A percentile compares a stretch with the other conserved stretches of the same genome.
Conservation (phyloP, 2,797 vertebrate genomes). For the Garrulus glandarius region DNA sequence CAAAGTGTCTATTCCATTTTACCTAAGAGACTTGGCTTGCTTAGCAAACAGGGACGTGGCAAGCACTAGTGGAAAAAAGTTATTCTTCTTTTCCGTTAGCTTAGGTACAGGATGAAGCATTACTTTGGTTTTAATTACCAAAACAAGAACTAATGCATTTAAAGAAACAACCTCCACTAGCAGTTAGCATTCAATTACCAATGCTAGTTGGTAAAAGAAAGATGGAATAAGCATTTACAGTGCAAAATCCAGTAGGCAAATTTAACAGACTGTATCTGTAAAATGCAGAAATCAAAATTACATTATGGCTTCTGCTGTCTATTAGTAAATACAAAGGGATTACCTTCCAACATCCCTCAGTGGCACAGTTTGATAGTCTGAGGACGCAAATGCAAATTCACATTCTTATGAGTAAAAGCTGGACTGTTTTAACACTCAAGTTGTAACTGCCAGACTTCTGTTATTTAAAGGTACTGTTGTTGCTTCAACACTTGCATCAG, state of each 20-base stretch:
- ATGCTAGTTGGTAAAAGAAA: background rate
- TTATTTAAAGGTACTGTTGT: background rate
- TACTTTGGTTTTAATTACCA: constrained; percentile 4
- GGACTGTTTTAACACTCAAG: background rate
- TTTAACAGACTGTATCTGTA: background rate
- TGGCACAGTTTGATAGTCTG: background rate
- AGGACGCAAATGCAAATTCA: background rate
- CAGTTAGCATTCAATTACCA: background rate
- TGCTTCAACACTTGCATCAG: background rate
- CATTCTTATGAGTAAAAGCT: background rate
- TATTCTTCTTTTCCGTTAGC: background rate
- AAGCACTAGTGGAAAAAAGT: background rate
- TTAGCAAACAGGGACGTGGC: background rate
- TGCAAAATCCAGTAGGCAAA: background rate
- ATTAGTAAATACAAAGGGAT: background rate
- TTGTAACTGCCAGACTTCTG: background rate
- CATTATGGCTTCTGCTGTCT: background rate
- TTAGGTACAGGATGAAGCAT: background rate
- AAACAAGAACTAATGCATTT: background rate
- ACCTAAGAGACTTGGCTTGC: background rate
- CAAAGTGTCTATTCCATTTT: background rate
- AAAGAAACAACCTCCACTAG: background rate
- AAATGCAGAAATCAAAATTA: background rate
- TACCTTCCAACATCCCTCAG: background rate
- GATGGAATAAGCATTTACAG: background rate